phyloP scores from a whole-genome alignment of 2,888 invertebrate genomes.

The Metellina segmentata region DNA sequence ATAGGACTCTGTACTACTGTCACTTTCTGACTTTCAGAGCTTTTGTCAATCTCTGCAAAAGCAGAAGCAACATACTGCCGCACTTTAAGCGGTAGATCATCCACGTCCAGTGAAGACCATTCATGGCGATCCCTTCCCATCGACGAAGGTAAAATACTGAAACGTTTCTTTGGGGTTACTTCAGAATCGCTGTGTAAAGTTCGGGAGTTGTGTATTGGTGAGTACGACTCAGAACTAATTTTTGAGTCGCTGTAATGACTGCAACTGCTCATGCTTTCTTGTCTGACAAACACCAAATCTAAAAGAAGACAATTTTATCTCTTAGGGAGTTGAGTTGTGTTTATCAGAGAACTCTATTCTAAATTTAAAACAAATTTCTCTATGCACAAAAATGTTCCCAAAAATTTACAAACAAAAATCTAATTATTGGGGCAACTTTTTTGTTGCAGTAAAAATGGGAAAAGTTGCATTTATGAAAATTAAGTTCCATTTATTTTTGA shows the following conservation, averaged over 20 bases:
- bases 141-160: neutral
- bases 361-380: no score
- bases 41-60: constrained; percentile 69
- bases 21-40: neutral
- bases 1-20: constrained; percentile 48
- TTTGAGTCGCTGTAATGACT: constrained; percentile 69
- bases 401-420: no score
- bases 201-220: constrained; percentile 44
- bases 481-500: no score
- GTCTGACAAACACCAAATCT: constrained; percentile 38
- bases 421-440: no score
- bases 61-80: constrained; percentile 68
- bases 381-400: no score
- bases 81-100: constrained; percentile 71
- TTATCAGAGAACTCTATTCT: no score
- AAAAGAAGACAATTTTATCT: neutral
- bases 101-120: constrained; percentile 63
- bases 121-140: constrained; percentile 13
- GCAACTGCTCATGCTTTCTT: constrained; percentile 69
- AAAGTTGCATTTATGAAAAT: no score
- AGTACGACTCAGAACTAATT: constrained; percentile 53
- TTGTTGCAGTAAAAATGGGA: no score
- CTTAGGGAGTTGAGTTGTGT: no score
- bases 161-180: constrained; percentile 53
- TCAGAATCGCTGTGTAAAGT: constrained; percentile 71